Percentiles rank a stretch among this genome's conserved stretches.
phyloP scores from a whole-genome alignment of 2,888 invertebrate genomes.

The Agriopis leucophaearia region DNA sequence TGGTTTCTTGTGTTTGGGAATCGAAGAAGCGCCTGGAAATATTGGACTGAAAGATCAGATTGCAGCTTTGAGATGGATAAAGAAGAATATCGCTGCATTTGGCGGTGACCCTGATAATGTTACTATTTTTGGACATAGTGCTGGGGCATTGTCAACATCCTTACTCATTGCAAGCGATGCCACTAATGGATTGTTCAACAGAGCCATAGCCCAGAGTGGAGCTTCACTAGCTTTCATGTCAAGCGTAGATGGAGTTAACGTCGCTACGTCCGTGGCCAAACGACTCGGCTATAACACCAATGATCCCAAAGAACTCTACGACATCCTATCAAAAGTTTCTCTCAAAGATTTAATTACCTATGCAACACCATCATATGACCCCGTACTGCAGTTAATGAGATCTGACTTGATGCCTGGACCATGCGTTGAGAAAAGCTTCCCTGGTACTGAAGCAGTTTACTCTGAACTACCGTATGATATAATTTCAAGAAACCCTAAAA shows the following conservation, averaged over 20 bases:
- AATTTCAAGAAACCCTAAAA: conserved; percentile 54
- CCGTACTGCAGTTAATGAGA: conserved; percentile 17
- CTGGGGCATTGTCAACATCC: conserved; percentile 64
- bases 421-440: conserved; percentile 64
- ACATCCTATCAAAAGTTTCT: conserved; percentile 59
- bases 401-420: conserved; percentile 60
- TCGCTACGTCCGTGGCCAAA: conserved; percentile 62
- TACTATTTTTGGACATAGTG: conserved; percentile 73
- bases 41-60: conserved; percentile 73
- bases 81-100: conserved; percentile 70
- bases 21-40: conserved; percentile 71
- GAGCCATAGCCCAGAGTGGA: conserved; percentile 69
- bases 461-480: conserved; percentile 67
- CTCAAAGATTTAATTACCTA: conserved; percentile 52
- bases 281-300: conserved; percentile 57
- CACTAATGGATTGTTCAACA: conserved; percentile 62
- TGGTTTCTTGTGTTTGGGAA: conserved; percentile 70
- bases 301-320: conserved; percentile 61
- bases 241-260: conserved; percentile 59
- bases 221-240: conserved; percentile 63
- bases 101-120: conserved; percentile 72
- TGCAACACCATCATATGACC: background rate
- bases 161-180: conserved; percentile 59
- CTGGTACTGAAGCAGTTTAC: conserved; percentile 60
- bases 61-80: conserved; percentile 71